These are phyloP conservation scores for Harpagus bidentatus DNA, from an alignment of 2,113 vertebrate genomes.

Conservation along the genomic window DNA sequence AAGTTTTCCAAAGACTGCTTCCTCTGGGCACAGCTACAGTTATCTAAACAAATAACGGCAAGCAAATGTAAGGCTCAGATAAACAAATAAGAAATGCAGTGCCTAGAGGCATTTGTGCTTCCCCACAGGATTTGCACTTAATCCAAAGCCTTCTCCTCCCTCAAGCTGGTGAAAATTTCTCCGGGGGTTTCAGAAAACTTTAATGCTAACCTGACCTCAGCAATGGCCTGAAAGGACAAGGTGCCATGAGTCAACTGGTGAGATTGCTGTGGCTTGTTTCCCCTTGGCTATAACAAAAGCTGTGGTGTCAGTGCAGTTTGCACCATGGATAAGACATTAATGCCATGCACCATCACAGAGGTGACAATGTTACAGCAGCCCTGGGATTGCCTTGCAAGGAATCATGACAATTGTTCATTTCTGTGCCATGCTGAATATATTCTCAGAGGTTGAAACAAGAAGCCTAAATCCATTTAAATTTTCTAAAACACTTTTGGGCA, in stretches of 20 bases:
- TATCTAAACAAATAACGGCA: neutral
- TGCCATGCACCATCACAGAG: neutral
- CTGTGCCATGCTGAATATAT: rapidly evolving
- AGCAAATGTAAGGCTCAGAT: neutral
- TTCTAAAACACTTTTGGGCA: neutral
- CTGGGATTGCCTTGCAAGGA: neutral
- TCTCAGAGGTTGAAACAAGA: neutral
- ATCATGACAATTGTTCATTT: neutral
- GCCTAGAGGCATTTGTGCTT: neutral
- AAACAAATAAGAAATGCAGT: neutral
- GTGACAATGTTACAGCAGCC: neutral
- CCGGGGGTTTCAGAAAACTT: neutral
- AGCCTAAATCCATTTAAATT: neutral
- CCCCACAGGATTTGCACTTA: neutral
- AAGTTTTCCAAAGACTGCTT: neutral
- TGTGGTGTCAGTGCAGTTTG: rapidly evolving
- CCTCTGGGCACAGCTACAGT: neutral
- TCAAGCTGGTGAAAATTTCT: neutral
- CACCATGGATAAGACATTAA: rapidly evolving
- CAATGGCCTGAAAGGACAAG: rapidly evolving
- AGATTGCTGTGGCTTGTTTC: too few species aligned
- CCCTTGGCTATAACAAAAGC: neutral
- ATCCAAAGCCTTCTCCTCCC: neutral
- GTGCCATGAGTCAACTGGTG: neutral
- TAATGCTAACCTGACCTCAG: neutral